A percentile compares a stretch with the other conserved stretches of the same genome.
Evolutionary conservation across 2,888 invertebrate species (phyloP).

Genomic region (Pandemis heparana): DNA sequence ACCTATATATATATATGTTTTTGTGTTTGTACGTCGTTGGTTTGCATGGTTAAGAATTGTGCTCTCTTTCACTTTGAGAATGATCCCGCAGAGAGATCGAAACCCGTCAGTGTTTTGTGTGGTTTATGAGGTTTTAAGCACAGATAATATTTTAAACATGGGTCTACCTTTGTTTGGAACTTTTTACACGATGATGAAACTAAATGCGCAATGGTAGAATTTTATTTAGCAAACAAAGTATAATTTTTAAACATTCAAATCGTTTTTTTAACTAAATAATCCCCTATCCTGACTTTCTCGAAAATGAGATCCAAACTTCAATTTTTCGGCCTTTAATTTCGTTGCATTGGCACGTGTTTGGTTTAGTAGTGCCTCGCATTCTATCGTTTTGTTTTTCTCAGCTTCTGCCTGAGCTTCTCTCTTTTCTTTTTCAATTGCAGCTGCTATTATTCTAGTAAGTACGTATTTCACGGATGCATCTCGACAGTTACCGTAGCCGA

Average conservation of each 20-base stretch:
- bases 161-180: background rate
- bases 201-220: no score
- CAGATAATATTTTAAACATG: no score
- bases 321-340: background rate
- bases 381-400: background rate
- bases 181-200: background rate
- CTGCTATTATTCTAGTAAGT: slow-evolving; percentile 15
- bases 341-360: background rate
- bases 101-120: no score
- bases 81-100: no score
- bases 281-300: background rate
- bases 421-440: background rate
- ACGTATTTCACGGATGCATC: background rate
- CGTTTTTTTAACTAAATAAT: background rate
- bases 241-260: no score
- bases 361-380: background rate
- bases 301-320: background rate
- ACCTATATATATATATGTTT: no score
- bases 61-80: no score
- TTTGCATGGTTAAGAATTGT: no score
- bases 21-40: no score
- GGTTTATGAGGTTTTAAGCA: no score
- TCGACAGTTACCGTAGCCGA: slow-evolving; percentile 29
- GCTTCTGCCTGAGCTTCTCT: background rate
- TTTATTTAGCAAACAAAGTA: no score